A percentile compares a stretch with the other conserved stretches of the same genome.
Evolutionary conservation across 2,797 vertebrate species (phyloP).

Genomic region (Phoebastria nigripes): DNA sequence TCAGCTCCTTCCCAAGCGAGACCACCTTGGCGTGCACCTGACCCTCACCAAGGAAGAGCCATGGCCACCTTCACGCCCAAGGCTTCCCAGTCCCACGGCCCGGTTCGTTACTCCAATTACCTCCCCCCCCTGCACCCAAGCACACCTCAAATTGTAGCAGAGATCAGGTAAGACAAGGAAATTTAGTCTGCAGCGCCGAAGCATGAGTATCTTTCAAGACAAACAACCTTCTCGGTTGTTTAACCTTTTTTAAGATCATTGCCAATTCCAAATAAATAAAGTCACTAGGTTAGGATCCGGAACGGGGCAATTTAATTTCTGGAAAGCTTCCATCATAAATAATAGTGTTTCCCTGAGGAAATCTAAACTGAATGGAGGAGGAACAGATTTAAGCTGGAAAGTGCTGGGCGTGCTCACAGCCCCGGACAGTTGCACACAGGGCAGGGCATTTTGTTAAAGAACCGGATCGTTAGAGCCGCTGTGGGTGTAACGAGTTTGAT

Average conservation of each 20-base stretch:
- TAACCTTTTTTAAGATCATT: not conserved
- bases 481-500: not conserved
- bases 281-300: not conserved
- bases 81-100: not conserved
- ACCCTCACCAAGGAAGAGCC: not conserved
- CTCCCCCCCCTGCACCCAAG: not conserved
- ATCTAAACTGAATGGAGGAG: not conserved
- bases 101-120: rapidly evolving
- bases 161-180: not conserved
- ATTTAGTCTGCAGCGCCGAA: rapidly evolving
- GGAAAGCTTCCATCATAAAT: not conserved
- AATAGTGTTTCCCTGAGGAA: not conserved
- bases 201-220: not conserved
- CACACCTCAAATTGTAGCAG: no score
- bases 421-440: rapidly evolving
- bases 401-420: not conserved
- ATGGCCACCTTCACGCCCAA: rapidly evolving
- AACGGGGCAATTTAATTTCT: not conserved
- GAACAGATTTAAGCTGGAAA: not conserved
- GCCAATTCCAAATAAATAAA: not conserved
- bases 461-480: not conserved
- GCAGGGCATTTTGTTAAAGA: not conserved
- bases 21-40: not conserved
- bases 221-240: not conserved
- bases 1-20: not conserved